Evolutionary conservation across 2,113 vertebrate genomes (phyloP).

Genomic region (Procapra przewalskii): DNA sequence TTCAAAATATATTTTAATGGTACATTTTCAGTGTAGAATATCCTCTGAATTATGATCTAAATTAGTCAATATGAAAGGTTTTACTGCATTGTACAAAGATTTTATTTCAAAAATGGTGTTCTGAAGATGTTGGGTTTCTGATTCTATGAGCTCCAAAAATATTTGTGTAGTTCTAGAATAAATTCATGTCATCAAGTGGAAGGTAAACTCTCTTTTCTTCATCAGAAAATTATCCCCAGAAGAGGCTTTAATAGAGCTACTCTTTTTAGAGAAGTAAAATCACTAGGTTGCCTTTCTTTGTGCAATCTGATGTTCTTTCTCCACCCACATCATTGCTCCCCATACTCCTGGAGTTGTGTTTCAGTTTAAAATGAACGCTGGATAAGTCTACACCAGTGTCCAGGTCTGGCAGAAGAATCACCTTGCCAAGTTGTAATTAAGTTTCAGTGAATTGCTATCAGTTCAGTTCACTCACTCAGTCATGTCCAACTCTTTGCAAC

Average conservation of each 20-base stretch:
- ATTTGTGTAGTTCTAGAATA: neutral
- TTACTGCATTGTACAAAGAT: neutral
- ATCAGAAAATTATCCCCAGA: neutral
- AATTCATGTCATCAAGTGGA: neutral
- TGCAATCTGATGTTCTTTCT: neutral
- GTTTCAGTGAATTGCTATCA: constrained; percentile 18
- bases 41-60: neutral
- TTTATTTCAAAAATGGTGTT: neutral
- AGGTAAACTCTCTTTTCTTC: neutral
- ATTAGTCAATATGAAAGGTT: neutral
- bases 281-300: neutral
- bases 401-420: neutral
- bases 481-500: rapidly evolving
- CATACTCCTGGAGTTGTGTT: neutral
- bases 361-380: neutral
- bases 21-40: neutral
- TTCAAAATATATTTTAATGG: neutral
- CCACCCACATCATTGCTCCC: neutral
- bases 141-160: neutral
- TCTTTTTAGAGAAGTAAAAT: neutral
- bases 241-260: neutral
- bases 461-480: neutral
- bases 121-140: neutral
- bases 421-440: constrained; percentile 7
- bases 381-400: neutral